A percentile compares a stretch with the other conserved stretches of the same genome.
Evolutionary conservation across 2,797 vertebrate species (phyloP).

Genomic region (Chaenodraco wilsoni): DNA sequence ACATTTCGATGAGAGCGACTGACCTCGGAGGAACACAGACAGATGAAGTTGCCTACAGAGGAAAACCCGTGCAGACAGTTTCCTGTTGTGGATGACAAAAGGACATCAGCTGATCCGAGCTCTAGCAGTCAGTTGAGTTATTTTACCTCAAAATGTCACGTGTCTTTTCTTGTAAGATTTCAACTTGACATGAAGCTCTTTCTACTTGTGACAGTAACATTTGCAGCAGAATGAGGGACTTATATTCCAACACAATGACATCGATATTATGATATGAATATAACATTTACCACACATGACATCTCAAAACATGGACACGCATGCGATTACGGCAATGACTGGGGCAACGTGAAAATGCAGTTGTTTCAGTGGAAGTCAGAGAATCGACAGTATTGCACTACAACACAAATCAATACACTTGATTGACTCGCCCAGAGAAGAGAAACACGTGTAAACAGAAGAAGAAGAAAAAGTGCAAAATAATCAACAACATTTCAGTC

Average conservation of each 20-base stretch:
- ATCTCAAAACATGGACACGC: conserved; percentile 38
- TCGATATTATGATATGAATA: conserved; percentile 11
- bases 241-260: conserved; percentile 19
- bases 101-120: conserved; percentile 26
- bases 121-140: conserved; percentile 12
- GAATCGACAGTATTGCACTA: conserved; percentile 42
- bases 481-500: conserved; percentile 4
- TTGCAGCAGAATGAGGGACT: conserved; percentile 28
- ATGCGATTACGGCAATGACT: conserved; percentile 50
- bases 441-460: conserved; percentile 49
- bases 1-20: conserved; percentile 53
- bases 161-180: conserved; percentile 12
- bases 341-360: conserved; percentile 22
- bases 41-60: conserved; percentile 29
- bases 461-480: conserved; percentile 48
- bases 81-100: conserved; percentile 3
- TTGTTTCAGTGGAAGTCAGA: conserved; percentile 25
- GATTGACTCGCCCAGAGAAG: conserved; percentile 24
- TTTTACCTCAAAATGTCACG: conserved; percentile 11
- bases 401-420: conserved; percentile 37
- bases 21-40: conserved; percentile 47
- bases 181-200: conserved; percentile 20
- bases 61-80: conserved; percentile 5
- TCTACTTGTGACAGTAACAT: neutral
- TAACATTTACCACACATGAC: conserved; percentile 45